Percentiles rank a stretch among this genome's conserved stretches.
phyloP scores from a whole-genome alignment of 2,888 invertebrate genomes.

The Spisula subtruncata region DNA sequence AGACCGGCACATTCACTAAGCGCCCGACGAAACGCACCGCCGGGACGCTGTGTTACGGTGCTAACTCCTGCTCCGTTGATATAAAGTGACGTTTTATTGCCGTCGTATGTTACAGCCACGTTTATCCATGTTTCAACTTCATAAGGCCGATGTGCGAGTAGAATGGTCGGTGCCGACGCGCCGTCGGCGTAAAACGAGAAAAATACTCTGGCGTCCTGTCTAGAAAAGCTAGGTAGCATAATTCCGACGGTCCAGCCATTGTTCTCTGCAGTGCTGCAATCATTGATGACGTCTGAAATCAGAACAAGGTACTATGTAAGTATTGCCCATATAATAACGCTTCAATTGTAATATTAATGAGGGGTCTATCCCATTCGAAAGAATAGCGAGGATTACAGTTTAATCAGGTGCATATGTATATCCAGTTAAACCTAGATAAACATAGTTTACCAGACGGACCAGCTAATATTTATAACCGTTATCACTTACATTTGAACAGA shows the following conservation, averaged over 20 bases:
- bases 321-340: no score
- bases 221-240: conserved; percentile 53
- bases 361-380: no score
- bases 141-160: conserved; percentile 74
- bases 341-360: no score
- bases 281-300: conserved; percentile 75
- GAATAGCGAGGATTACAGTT: no score
- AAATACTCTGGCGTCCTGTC: conserved; percentile 72
- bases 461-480: no score
- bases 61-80: conserved; percentile 80
- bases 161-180: conserved; percentile 57
- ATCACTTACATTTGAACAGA: no score
- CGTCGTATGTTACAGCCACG: conserved; percentile 81
- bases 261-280: conserved; percentile 64
- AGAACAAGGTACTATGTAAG: background rate
- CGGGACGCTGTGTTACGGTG: conserved; percentile 72
- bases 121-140: conserved; percentile 78
- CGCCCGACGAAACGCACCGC: conserved; percentile 72
- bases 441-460: no score
- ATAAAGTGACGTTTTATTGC: conserved; percentile 75
- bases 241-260: conserved; percentile 80
- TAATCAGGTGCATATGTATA: no score
- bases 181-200: conserved; percentile 78
- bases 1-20: conserved; percentile 74
- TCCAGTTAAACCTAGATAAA: no score